phyloP scores from a whole-genome alignment of 2,888 invertebrate species.

The Camptogramma bilineatum region DNA sequence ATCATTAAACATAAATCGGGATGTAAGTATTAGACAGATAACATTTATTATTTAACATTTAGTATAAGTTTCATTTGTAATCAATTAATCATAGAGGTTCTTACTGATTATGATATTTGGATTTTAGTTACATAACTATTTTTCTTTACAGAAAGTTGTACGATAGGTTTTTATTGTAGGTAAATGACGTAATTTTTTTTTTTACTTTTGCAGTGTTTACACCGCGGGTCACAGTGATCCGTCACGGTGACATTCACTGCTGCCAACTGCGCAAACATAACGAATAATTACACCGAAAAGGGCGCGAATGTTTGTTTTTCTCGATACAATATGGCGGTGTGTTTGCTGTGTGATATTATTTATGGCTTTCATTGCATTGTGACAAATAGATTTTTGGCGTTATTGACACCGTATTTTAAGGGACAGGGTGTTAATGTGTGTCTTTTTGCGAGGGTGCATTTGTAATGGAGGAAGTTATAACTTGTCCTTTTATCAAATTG shows the following conservation, averaged over 20 bases:
- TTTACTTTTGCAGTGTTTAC: constrained; percentile 31
- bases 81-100: no score
- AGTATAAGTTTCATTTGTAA: no score
- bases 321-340: constrained; percentile 64
- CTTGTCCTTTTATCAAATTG: constrained; percentile 9
- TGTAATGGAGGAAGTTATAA: constrained; percentile 21
- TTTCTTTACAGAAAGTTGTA: no score
- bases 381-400: constrained; percentile 69
- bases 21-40: no score
- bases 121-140: no score
- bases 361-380: constrained; percentile 67
- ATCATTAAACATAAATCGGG: no score
- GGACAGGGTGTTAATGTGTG: constrained; percentile 47
- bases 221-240: constrained; percentile 56
- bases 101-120: no score
- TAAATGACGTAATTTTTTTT: not conserved
- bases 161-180: no score
- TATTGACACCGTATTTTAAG: constrained; percentile 62
- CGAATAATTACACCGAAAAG: constrained; percentile 60
- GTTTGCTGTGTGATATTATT: constrained; percentile 72
- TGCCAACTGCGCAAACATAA: constrained; percentile 76
- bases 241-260: constrained; percentile 66
- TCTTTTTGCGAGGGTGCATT: constrained; percentile 38
- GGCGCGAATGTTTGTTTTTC: constrained; percentile 76
- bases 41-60: no score